Base-by-base conservation (phyloP, 2,113 vertebrate genomes). In the Scolopax mira region DNA sequence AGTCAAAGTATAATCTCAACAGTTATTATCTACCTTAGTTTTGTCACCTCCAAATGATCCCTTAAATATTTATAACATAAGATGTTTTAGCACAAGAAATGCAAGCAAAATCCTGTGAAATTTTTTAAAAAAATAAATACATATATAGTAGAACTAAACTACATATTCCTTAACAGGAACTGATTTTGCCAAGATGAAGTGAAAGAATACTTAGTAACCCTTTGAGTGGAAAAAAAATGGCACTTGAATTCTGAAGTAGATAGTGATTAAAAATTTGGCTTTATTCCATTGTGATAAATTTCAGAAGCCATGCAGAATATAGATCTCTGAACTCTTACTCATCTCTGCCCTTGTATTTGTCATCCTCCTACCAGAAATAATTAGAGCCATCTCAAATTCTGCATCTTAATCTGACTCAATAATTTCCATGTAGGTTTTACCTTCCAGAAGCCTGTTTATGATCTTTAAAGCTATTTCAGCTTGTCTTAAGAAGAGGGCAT, bases 391-490 rank as follows among this genome's bases (percentile, higher is more conserved):
- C 82, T 95, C 48, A 91, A 62, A 73, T 91, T 80, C 64, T 83
- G 66, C 51, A 72, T 91, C 72, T 86, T 85, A 90, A 83, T 93
- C 55, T 85, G 81, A 89, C 55, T 77, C 72, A 91, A 7, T 88
- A 93, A 97, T 85, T 85, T 95, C 72, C 60, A 57, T 64, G 48
- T 77, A 80, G 44, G 65, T 81, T 95, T 79, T 92, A 58, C 67
- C 44, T 92, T 54, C 60, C 55, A 78, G 55, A 77, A 74, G 10
- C 78, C 85, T 88, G 51, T 88, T 91, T 73, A 90, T 88, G 41
- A 85, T 88, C n/a, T 85, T 93, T 72, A 90, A 86, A 93, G 48
- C 33, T 57, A n/a, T 71, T 92, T 88, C 55, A 86, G 39, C 31
- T 54, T 79, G 46, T 91, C 60, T 90, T 83, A 61, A 79, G 70